phyloP scores from a whole-genome alignment of 2,888 invertebrate genomes.

The Scaptomyza tumidula region DNA sequence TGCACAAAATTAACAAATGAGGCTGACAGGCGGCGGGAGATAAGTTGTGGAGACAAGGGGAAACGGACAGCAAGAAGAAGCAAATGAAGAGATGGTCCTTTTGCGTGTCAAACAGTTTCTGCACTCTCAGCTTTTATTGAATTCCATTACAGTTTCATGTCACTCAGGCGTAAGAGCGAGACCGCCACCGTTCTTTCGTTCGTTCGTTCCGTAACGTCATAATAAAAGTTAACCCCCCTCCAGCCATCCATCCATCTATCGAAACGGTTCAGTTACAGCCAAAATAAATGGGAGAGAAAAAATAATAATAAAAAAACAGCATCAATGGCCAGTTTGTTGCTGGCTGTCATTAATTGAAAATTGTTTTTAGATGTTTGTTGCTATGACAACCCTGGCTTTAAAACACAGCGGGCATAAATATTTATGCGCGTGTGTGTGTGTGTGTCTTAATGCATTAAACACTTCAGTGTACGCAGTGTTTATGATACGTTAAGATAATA shows the following conservation, averaged over 20 bases:
- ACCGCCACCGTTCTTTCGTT: too few species aligned
- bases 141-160: constrained; percentile 80
- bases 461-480: background rate
- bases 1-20: constrained; percentile 78
- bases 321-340: constrained; percentile 30
- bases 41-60: too few species aligned
- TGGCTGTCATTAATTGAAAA: constrained; percentile 70
- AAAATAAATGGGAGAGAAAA: constrained; percentile 13
- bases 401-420: background rate
- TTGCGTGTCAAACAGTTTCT: constrained; percentile 72
- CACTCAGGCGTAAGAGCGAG: constrained; percentile 42
- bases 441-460: background rate
- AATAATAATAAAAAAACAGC: background rate
- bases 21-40: constrained; percentile 59
- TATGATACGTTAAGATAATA: background rate
- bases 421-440: background rate
- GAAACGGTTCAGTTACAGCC: constrained; percentile 6
- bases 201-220: constrained; percentile 64
- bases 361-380: constrained; percentile 68
- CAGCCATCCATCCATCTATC: background rate
- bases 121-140: constrained; percentile 81
- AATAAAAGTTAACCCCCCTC: constrained; percentile 52
- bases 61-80: too few species aligned
- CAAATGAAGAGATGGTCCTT: constrained; percentile 27
- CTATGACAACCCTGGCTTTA: constrained; percentile 20